A percentile compares a stretch with the other conserved stretches of the same genome.
Evolutionary conservation across 2,797 vertebrate genomes (phyloP).

Genomic region (Lycodopsis pacificus): DNA sequence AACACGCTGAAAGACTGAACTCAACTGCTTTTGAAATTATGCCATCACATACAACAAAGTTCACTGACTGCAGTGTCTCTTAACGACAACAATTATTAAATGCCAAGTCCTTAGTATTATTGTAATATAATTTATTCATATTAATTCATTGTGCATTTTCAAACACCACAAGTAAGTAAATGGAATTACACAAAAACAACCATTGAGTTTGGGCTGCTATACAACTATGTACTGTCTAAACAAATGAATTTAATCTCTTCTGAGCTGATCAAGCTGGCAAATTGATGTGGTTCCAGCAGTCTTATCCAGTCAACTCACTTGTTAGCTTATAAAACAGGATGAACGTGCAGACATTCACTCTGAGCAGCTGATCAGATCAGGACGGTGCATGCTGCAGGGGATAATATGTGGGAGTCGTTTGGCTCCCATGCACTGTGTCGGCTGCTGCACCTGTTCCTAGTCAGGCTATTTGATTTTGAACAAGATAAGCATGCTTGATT

Average conservation of each 20-base stretch:
- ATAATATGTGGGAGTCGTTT: not conserved
- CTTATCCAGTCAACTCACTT: not conserved
- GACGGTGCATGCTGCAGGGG: not conserved
- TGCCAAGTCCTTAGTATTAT: not conserved
- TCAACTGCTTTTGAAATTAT: not conserved
- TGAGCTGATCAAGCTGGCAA: conserved; percentile 1
- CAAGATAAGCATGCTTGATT: not conserved
- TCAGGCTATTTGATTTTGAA: conserved; percentile 17
- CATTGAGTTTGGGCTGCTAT: not conserved
- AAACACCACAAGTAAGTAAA: not conserved
- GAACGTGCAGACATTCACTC: not conserved
- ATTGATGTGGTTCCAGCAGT: not conserved
- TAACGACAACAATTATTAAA: not conserved
- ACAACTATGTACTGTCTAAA: not conserved
- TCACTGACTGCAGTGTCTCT: not conserved
- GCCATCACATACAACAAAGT: not conserved
- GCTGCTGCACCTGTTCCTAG: not conserved
- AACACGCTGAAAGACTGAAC: not conserved
- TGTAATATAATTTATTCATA: not conserved
- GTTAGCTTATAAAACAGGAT: not conserved
- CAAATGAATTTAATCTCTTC: not conserved
- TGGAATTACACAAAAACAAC: not conserved
- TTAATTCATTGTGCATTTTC: not conserved
- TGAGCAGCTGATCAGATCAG: conserved; percentile 2
- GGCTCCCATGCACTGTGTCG: not conserved